Percentiles rank a stretch among this genome's conserved stretches.
Conservation (phyloP, 53 echinoderm and acorn worm species). For the Holothuria scabra region DNA sequence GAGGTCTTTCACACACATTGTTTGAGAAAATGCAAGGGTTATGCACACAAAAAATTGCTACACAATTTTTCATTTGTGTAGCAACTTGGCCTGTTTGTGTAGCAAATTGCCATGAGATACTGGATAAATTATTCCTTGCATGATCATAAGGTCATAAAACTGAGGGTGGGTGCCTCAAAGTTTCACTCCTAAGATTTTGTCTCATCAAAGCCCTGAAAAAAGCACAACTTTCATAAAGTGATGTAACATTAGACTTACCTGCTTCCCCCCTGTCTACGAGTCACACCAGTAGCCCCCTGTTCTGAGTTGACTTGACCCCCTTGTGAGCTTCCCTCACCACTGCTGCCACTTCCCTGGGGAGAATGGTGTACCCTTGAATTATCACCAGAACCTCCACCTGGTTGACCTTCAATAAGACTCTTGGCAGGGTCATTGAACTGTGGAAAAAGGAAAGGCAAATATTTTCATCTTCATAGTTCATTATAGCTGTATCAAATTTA, state of each 20-base stretch:
- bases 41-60: no score
- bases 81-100: no score
- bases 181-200: no score
- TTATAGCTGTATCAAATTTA: neutral
- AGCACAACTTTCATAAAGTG: no score
- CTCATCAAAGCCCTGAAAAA: no score
- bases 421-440: slow-evolving; percentile 89
- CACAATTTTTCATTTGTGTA: no score
- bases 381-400: slow-evolving; percentile 48
- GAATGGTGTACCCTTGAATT: slow-evolving; percentile 51
- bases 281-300: slow-evolving; percentile 10
- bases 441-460: neutral
- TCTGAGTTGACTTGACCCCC: slow-evolving; percentile 11
- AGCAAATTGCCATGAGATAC: no score
- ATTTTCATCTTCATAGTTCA: neutral
- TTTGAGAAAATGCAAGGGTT: no score
- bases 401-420: slow-evolving; percentile 63
- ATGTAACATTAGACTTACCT: slow-evolving; percentile 23
- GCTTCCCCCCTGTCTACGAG: slow-evolving; percentile 54
- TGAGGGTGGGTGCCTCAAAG: no score
- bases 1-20: no score
- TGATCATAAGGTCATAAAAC: no score
- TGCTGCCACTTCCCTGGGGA: slow-evolving; percentile 38
- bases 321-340: slow-evolving; percentile 44
- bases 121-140: no score